phyloP scores from a whole-genome alignment of 1,140 invertebrate species.

The Heliconius congener region DNA sequence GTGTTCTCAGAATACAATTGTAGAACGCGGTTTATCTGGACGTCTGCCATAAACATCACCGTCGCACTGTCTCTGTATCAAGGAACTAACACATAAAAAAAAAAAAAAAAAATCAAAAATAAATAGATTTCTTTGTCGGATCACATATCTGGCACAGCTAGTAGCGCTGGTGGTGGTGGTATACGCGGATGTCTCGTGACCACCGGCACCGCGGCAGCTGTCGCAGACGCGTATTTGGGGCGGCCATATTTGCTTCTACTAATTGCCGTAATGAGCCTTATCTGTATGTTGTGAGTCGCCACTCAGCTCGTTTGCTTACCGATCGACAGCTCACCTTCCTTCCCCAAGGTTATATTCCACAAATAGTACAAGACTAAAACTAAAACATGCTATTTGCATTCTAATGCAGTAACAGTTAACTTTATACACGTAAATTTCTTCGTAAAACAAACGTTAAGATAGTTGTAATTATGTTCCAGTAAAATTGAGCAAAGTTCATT shows the following conservation, averaged over 20 bases:
- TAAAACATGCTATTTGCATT: constrained; percentile 29
- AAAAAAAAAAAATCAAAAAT: constrained; percentile 12
- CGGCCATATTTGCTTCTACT: constrained; percentile 68
- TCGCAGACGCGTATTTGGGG: constrained; percentile 51
- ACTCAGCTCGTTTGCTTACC: constrained; percentile 62
- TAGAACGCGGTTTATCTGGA: constrained; percentile 33
- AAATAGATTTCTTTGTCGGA: background rate
- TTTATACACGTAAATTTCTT: background rate
- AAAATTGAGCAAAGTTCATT: background rate
- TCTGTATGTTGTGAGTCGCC: constrained; percentile 64
- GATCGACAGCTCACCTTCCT: constrained; percentile 61
- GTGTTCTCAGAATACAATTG: constrained; percentile 39
- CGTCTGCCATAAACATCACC: constrained; percentile 39
- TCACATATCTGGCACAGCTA: background rate
- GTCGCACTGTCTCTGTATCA: constrained; percentile 17
- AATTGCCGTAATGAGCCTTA: constrained; percentile 76
- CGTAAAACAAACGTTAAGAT: background rate
- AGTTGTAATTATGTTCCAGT: background rate
- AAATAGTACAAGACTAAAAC: constrained; percentile 45
- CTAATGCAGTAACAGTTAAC: constrained; percentile 31
- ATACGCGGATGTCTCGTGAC: background rate
- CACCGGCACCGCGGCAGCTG: background rate
- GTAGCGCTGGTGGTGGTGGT: background rate
- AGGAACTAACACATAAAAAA: background rate
- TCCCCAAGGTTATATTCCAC: constrained; percentile 51